These are phyloP conservation scores for Cavia porcellus DNA, from an alignment of 2,113 vertebrate genomes.

Conservation along the genomic window DNA sequence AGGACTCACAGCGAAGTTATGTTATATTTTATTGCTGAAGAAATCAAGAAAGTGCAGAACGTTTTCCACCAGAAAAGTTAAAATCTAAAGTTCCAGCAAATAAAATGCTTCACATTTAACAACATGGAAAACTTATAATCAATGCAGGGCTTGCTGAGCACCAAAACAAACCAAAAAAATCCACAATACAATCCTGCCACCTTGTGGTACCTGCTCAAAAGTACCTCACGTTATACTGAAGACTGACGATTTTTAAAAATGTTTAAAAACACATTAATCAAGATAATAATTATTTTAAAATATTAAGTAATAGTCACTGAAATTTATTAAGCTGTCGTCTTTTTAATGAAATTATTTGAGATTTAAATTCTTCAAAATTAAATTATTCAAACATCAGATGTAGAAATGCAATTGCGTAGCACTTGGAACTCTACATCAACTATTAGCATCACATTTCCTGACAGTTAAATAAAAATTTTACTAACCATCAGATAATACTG, in stretches of 20 bases:
- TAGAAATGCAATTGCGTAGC: not conserved
- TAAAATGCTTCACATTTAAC: conserved; percentile 47
- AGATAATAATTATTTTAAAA: conserved; percentile 37
- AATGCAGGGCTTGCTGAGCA: not conserved
- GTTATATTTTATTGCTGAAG: not conserved
- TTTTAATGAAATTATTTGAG: conserved; percentile 52
- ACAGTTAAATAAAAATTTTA: not conserved
- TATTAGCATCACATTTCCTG: not conserved
- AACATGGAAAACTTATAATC: conserved; percentile 40
- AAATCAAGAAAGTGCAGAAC: not conserved
- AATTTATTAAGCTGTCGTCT: not conserved
- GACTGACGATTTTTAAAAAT: not conserved
- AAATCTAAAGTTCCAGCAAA: conserved; percentile 36
- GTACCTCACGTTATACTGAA: not conserved
- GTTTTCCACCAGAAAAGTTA: conserved; percentile 55
- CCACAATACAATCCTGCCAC: conserved; percentile 75
- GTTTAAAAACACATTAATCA: conserved; percentile 28
- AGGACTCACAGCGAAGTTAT: not conserved
- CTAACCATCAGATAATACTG: not conserved
- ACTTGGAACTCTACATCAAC: not conserved
- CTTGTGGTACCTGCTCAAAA: conserved; percentile 78
- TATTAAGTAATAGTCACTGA: not conserved
- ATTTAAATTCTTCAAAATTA: not conserved
- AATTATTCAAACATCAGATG: conserved; percentile 1
- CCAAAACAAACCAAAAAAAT: not conserved